These are phyloP conservation scores for Fragum sueziense DNA, from an alignment of 2,888 invertebrate species.

Conservation along the genomic window DNA sequence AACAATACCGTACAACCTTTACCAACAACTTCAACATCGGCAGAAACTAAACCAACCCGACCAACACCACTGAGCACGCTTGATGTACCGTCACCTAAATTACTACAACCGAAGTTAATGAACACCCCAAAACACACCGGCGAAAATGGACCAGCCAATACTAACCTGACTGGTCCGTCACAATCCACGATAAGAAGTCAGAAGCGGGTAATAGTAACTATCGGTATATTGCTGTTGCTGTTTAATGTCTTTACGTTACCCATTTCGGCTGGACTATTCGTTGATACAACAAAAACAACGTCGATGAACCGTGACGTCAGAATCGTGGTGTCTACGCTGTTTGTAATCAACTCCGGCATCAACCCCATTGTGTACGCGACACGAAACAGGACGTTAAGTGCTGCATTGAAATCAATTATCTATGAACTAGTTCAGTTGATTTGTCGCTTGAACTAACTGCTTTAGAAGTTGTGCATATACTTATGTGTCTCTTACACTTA, in stretches of 20 bases:
- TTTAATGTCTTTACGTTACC: slow-evolving; percentile 13
- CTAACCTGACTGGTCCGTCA: too few relatives aligned
- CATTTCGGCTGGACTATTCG: neutral
- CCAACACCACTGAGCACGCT: neutral
- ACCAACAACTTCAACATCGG: neutral
- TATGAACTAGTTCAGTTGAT: too few relatives aligned
- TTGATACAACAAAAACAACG: neutral
- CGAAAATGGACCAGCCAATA: too few relatives aligned
- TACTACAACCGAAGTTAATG: too few relatives aligned
- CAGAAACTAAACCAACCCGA: neutral
- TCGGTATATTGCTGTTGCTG: neutral
- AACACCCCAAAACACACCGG: too few relatives aligned
- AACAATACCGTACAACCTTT: neutral
- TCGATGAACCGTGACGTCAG: neutral
- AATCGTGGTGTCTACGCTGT: neutral
- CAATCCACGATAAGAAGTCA: neutral
- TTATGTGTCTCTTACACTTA: too few relatives aligned
- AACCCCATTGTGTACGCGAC: slow-evolving; percentile 9
- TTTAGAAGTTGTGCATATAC: too few relatives aligned
- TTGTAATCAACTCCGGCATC: neutral
- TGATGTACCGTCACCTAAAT: too few relatives aligned
- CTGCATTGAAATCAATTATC: neutral
- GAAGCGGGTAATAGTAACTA: neutral
- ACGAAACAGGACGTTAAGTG: neutral
- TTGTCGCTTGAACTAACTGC: too few relatives aligned